phyloP scores from a whole-genome alignment of 2,797 vertebrate genomes.

The Falco columbarius region DNA sequence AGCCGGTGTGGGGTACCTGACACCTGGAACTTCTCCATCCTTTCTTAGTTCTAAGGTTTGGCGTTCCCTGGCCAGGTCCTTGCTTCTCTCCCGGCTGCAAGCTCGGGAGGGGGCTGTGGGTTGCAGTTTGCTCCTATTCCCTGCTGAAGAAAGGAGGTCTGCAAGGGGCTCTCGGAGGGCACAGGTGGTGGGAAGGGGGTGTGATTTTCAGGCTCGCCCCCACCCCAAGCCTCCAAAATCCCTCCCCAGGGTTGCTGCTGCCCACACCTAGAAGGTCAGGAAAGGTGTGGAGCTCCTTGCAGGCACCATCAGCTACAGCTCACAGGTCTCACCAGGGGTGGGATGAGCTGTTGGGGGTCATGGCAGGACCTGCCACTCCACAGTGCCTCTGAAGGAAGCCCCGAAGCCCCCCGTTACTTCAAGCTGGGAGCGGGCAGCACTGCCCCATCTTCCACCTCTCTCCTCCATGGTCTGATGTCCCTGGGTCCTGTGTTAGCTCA shows the following conservation, averaged over 20 bases:
- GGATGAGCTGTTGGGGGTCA: neutral
- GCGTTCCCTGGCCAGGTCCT: neutral
- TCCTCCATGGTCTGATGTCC: accelerated
- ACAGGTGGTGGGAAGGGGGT: neutral
- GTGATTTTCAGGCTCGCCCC: neutral
- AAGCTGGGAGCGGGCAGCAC: neutral
- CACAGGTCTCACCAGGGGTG: neutral
- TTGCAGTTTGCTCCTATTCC: accelerated
- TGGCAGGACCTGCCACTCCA: neutral
- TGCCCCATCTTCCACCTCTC: neutral
- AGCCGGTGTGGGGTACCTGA: neutral
- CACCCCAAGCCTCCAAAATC: neutral
- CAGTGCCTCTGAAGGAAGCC: neutral
- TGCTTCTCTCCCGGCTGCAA: neutral
- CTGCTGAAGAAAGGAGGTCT: neutral
- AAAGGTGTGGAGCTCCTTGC: neutral
- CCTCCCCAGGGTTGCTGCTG: neutral
- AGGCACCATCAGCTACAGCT: neutral
- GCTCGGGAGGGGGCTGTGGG: neutral
- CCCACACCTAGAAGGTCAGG: neutral
- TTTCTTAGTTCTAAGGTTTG: neutral
- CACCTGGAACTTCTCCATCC: neutral
- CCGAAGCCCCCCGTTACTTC: neutral
- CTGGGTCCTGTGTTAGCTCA: neutral
- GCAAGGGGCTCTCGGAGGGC: neutral